phyloP scores from a whole-genome alignment of 2,797 vertebrate genomes.

The Coilia nasus region DNA sequence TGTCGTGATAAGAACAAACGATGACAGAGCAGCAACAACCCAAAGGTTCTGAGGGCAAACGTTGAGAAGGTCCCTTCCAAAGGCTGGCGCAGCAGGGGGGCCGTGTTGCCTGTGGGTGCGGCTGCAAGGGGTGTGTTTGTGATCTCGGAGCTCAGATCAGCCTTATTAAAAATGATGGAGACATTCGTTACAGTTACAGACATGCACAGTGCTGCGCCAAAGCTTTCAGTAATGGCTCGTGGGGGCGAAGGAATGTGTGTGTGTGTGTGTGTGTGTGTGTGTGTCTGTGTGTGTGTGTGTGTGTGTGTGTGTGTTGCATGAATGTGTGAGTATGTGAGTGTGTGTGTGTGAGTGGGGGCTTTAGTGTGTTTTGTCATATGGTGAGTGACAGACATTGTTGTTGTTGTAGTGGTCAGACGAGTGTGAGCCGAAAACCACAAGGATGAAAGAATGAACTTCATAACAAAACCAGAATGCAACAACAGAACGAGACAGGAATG shows the following conservation, averaged over 20 bases:
- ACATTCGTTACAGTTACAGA: conserved; percentile 24
- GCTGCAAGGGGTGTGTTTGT: conserved; percentile 13
- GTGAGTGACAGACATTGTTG: conserved; percentile 41
- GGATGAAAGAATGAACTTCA: conserved; percentile 36
- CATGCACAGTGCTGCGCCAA: conserved; percentile 11
- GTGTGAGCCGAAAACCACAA: conserved; percentile 38
- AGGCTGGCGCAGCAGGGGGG: neutral
- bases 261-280: neutral
- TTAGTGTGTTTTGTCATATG: conserved; percentile 23
- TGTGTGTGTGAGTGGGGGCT: conserved; percentile 17
- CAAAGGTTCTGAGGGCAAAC: neutral
- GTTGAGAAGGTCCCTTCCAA: neutral
- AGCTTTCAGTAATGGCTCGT: conserved; percentile 14
- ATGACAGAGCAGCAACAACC: neutral
- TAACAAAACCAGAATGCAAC: conserved; percentile 20
- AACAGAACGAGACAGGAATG: conserved; percentile 23
- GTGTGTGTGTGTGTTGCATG: neutral
- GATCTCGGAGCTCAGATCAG: conserved; percentile 18
- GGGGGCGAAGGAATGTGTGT: conserved; percentile 21
- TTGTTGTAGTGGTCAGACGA: conserved; percentile 40
- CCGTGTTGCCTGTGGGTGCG: neutral
- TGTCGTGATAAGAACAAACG: conserved; percentile 1
- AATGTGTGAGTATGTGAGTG: neutral
- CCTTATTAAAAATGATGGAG: conserved; percentile 22
- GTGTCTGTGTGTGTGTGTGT: neutral